Conservation (phyloP, 2,797 vertebrate species). For the Hoplostethus atlanticus region DNA sequence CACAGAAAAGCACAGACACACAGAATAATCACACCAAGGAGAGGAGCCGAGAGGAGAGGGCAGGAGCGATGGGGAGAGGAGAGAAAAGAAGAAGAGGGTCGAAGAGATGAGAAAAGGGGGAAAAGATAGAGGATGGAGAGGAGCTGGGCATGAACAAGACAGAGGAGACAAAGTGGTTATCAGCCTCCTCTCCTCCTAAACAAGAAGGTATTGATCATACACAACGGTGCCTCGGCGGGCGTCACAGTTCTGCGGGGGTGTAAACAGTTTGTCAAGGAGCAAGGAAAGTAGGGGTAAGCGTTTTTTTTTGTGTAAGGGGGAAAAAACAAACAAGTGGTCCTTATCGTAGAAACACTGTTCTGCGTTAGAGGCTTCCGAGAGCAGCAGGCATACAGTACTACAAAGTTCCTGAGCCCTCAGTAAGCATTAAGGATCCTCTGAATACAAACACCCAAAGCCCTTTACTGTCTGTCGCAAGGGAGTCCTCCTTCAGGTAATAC, state of each 20-base stretch:
- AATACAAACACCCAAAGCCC: slow-evolving; percentile 75
- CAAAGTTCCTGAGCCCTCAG: slow-evolving; percentile 85
- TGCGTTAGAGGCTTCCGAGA: slow-evolving; percentile 80
- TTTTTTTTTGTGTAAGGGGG: slow-evolving; percentile 54
- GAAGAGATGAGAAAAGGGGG: not conserved
- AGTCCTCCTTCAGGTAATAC: slow-evolving; percentile 49
- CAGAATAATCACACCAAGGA: slow-evolving; percentile 75
- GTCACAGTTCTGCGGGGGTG: slow-evolving; percentile 82
- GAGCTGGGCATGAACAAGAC: slow-evolving; percentile 13
- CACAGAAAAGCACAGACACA: slow-evolving; percentile 82
- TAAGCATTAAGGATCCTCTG: slow-evolving; percentile 67
- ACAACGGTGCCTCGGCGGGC: slow-evolving; percentile 64
- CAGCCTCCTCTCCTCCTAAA: slow-evolving; percentile 58
- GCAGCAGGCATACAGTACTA: slow-evolving; percentile 78
- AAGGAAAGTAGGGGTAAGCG: slow-evolving; percentile 63
- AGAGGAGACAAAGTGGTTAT: slow-evolving; percentile 41
- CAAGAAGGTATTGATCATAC: slow-evolving; percentile 67
- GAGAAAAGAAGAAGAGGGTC: not conserved
- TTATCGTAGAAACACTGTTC: slow-evolving; percentile 68
- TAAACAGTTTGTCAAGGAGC: slow-evolving; percentile 80
- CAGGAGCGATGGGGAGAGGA: not conserved
- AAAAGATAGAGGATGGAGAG: slow-evolving; percentile 16
- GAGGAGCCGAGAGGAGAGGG: slow-evolving; percentile 61
- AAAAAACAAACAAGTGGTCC: slow-evolving; percentile 9
- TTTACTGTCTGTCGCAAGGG: slow-evolving; percentile 69